These are phyloP conservation scores for Thereva unica DNA, from an alignment of 2,888 invertebrate genomes.

Conservation along the genomic window DNA sequence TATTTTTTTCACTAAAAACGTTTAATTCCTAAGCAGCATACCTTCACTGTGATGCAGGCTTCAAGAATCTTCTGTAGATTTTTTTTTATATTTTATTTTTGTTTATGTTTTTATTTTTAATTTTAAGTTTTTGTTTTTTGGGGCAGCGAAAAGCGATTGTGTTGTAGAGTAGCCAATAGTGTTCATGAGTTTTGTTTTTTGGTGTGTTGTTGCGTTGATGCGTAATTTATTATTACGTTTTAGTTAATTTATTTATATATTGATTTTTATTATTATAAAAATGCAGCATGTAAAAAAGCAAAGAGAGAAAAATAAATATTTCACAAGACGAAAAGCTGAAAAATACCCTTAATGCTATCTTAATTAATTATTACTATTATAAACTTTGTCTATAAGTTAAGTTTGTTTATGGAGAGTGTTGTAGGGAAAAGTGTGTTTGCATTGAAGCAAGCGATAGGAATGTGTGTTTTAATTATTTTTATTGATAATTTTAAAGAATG, in stretches of 20 bases:
- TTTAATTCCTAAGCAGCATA: slow-evolving; percentile 59
- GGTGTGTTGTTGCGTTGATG: slow-evolving; percentile 13
- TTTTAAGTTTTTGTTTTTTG: slow-evolving; percentile 42
- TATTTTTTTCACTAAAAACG: slow-evolving; percentile 45
- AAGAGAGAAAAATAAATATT: slow-evolving; percentile 39
- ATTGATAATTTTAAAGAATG: too few species aligned
- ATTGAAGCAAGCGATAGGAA: too few species aligned
- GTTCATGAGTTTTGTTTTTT: slow-evolving; percentile 45
- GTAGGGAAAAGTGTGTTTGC: too few species aligned
- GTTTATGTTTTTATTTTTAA: slow-evolving; percentile 35
- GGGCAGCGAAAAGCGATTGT: slow-evolving; percentile 38
- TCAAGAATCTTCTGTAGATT: slow-evolving; percentile 88
- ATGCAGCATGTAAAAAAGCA: slow-evolving; percentile 43
- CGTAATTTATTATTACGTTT: slow-evolving; percentile 4
- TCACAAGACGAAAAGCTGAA: slow-evolving; percentile 37
- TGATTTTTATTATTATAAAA: slow-evolving; percentile 21
- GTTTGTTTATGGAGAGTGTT: background rate
- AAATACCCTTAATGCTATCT: slow-evolving; percentile 22
- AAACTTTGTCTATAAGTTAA: background rate
- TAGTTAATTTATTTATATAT: background rate
- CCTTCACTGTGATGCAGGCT: slow-evolving; percentile 93
- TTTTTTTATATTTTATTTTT: slow-evolving; percentile 44
- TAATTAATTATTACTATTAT: slow-evolving; percentile 5
- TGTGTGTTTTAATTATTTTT: too few species aligned
- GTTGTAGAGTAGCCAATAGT: slow-evolving; percentile 25